Conservation (phyloP, 2,113 vertebrate genomes). For the Chaenogobius annularis region DNA sequence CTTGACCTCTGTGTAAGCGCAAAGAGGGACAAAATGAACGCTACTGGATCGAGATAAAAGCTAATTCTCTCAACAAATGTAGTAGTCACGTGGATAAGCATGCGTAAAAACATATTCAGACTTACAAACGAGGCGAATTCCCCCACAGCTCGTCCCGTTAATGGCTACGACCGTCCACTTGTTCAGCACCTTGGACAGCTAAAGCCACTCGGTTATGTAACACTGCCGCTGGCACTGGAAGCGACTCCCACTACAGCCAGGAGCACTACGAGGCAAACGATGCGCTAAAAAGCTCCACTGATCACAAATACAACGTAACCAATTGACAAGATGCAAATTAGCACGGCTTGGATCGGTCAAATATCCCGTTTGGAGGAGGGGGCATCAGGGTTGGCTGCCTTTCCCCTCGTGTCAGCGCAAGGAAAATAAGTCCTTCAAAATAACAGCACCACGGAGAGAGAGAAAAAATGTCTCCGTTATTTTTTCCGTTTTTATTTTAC, state of each 20-base stretch:
- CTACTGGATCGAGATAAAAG: neutral
- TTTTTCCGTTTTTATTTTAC: neutral
- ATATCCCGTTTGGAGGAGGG: conserved; percentile 34
- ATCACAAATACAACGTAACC: neutral
- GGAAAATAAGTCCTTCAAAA: conserved; percentile 27
- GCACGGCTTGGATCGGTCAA: conserved; percentile 36
- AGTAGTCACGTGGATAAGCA: conserved; percentile 40
- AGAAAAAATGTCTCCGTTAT: conserved; percentile 8
- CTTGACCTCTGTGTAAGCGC: conserved; percentile 68
- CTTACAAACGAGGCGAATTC: conserved; percentile 63
- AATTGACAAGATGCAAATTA: conserved; percentile 37
- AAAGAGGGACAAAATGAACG: conserved; percentile 31
- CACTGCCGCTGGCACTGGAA: conserved; percentile 40
- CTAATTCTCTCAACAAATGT: conserved; percentile 13
- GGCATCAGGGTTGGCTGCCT: conserved; percentile 31
- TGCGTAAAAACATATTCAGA: conserved; percentile 39
- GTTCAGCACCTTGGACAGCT: conserved; percentile 73
- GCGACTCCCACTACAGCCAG: conserved; percentile 31
- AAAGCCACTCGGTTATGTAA: conserved; percentile 73
- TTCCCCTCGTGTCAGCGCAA: conserved; percentile 21
- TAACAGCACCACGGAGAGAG: conserved; percentile 18
- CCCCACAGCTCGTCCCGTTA: conserved; percentile 50
- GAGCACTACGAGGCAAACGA: conserved; percentile 23
- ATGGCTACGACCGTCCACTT: conserved; percentile 42
- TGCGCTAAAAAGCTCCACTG: neutral